These are phyloP conservation scores for Poecilia wingei DNA, from an alignment of 2,797 vertebrate species.

Conservation along the genomic window DNA sequence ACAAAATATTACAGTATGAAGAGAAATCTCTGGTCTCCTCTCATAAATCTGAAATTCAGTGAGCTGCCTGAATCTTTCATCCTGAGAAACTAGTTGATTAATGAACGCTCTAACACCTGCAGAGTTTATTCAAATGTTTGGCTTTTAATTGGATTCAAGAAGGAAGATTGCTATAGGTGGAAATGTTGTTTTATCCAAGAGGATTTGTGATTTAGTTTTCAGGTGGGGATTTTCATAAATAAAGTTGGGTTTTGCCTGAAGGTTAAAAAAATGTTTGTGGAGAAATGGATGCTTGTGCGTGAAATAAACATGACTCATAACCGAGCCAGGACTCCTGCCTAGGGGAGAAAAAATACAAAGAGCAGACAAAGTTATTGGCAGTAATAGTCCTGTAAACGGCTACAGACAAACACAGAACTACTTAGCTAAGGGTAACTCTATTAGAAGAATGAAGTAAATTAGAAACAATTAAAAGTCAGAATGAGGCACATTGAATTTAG, in stretches of 20 bases:
- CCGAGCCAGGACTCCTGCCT: neutral
- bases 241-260: slow-evolving; percentile 7
- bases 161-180: slow-evolving; percentile 9
- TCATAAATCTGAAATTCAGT: slow-evolving; percentile 50
- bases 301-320: neutral
- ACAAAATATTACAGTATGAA: slow-evolving; percentile 12
- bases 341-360: neutral
- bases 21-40: slow-evolving; percentile 23
- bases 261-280: slow-evolving; percentile 51
- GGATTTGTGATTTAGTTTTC: slow-evolving; percentile 30
- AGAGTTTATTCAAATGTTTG: slow-evolving; percentile 1
- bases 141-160: slow-evolving; percentile 40
- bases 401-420: neutral
- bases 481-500: too few relatives aligned
- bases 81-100: slow-evolving; percentile 45
- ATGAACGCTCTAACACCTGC: slow-evolving; percentile 28
- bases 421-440: neutral
- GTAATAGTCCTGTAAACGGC: neutral
- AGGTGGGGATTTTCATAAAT: slow-evolving; percentile 24
- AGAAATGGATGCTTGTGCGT: slow-evolving; percentile 6
- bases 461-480: too few relatives aligned
- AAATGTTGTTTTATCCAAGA: slow-evolving; percentile 11
- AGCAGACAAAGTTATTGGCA: too few relatives aligned
- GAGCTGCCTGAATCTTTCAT: slow-evolving; percentile 34
- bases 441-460: neutral